phyloP scores from a whole-genome alignment of 2,888 invertebrate species.

The Drosophila planitibia region DNA sequence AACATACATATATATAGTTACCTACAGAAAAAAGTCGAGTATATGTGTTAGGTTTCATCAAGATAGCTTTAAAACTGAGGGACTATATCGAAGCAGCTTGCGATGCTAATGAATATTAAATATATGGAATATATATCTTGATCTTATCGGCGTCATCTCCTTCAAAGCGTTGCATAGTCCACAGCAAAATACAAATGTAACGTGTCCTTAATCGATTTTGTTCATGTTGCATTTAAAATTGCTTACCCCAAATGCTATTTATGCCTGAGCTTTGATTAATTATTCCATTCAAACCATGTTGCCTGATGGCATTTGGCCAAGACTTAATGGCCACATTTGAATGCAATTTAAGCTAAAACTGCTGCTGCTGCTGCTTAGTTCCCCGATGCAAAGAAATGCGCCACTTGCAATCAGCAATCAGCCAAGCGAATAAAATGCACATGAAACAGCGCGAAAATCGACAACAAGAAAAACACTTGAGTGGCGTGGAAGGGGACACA shows the following conservation, averaged over 20 bases:
- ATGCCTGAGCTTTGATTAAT: constrained; percentile 19
- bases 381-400: constrained; percentile 31
- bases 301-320: constrained; percentile 27
- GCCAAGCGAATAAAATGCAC: constrained; percentile 51
- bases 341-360: neutral
- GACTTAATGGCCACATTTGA: constrained; percentile 19
- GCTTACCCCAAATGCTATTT: neutral
- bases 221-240: constrained; percentile 2
- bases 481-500: constrained; percentile 3
- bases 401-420: constrained; percentile 57
- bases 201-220: neutral
- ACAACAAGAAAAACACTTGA: constrained; percentile 24
- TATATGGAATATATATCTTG: neutral
- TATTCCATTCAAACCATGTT: constrained; percentile 18
- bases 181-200: neutral
- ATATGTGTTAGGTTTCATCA: neutral
- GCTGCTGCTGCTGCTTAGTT: constrained; percentile 1
- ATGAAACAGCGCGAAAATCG: constrained; percentile 32
- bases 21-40: too few relatives aligned
- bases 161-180: neutral
- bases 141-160: neutral
- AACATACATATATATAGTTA: too few relatives aligned
- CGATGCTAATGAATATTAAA: neutral
- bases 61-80: neutral
- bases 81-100: neutral